Evolutionary conservation across 2,888 invertebrate species (phyloP).

Genomic region (Conus canariensis): DNA sequence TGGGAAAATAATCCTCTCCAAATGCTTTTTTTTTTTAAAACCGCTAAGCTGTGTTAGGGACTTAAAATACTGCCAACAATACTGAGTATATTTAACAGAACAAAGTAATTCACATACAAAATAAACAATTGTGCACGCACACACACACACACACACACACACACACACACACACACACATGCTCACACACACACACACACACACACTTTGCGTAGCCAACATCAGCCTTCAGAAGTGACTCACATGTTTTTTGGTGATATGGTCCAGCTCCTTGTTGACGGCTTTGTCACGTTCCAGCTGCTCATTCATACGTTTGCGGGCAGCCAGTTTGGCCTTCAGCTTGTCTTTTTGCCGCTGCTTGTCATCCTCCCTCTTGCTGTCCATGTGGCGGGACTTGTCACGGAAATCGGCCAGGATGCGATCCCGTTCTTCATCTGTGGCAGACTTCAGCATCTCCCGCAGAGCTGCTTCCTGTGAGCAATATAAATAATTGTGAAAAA

Average conservation of each 20-base stretch:
- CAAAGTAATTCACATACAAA: too few relatives aligned
- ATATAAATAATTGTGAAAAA: constrained; percentile 45
- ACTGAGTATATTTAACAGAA: too few relatives aligned
- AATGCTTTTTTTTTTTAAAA: too few relatives aligned
- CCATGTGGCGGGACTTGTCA: constrained; percentile 58
- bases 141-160: neutral
- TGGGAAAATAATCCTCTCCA: too few relatives aligned
- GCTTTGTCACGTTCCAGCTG: constrained; percentile 71
- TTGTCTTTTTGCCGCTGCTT: constrained; percentile 63
- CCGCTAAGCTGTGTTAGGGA: too few relatives aligned
- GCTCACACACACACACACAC: neutral
- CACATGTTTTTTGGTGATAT: constrained; percentile 71
- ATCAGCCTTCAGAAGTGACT: constrained; percentile 1
- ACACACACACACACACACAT: neutral
- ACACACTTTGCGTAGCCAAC: neutral
- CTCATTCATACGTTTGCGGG: constrained; percentile 74
- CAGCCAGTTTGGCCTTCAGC: constrained; percentile 72
- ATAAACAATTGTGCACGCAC: too few relatives aligned
- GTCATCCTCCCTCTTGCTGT: constrained; percentile 53
- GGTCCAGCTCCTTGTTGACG: constrained; percentile 71
- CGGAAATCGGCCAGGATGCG: constrained; percentile 66
- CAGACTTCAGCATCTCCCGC: constrained; percentile 61
- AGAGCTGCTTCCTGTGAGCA: constrained; percentile 57
- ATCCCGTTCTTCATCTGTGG: constrained; percentile 64
- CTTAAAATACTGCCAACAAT: too few relatives aligned